Evolutionary conservation across 64 coral and sea anemone species (phyloP).

Genomic region (Actinia equina): DNA sequence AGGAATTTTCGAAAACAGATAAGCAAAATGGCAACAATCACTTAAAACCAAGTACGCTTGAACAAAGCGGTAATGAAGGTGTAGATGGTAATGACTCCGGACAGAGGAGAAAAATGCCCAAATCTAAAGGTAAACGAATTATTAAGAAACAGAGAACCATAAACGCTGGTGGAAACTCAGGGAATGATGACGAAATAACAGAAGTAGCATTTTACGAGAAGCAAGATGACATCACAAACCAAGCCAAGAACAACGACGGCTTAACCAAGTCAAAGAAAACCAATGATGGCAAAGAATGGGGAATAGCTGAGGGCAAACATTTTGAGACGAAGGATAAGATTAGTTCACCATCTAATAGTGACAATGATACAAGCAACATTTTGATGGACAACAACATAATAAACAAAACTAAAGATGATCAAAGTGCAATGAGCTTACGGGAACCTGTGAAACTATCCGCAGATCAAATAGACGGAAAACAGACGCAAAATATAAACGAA

Average conservation of each 20-base stretch:
- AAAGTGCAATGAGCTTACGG: neutral
- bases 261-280: neutral
- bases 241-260: neutral
- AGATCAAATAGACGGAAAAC: neutral
- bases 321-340: neutral
- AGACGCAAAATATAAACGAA: neutral
- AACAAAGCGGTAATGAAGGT: neutral
- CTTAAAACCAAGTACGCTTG: neutral
- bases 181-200: constrained; percentile 7
- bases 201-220: neutral
- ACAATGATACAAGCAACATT: neutral
- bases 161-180: neutral
- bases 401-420: neutral
- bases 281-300: neutral
- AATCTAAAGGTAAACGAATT: neutral
- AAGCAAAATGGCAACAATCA: neutral
- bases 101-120: neutral
- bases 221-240: neutral
- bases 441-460: neutral
- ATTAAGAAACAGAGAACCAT: neutral
- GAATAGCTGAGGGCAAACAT: neutral
- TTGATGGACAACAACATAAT: neutral
- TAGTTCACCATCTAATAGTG: neutral
- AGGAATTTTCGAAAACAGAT: neutral
- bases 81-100: neutral